Conservation (phyloP, 2,888 invertebrate genomes). For the Philhelius pedissequus region DNA sequence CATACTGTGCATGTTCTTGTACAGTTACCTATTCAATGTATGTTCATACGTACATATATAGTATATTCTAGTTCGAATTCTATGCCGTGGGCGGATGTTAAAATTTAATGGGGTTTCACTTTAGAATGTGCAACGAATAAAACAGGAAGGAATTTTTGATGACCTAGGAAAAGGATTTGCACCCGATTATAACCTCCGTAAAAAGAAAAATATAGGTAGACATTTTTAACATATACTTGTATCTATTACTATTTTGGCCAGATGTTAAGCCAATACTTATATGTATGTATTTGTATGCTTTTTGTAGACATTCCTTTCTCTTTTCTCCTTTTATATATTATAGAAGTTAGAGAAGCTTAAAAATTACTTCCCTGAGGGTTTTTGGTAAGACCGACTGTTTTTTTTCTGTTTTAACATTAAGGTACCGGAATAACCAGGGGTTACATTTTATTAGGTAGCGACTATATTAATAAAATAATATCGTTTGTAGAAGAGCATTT, state of each 20-base stretch:
- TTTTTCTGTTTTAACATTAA: background rate
- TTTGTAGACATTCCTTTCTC: background rate
- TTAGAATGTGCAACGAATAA: constrained; percentile 31
- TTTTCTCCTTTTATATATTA: background rate
- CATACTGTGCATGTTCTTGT: too few species aligned
- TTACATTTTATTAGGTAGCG: background rate
- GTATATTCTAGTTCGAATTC: background rate
- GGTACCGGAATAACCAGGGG: background rate
- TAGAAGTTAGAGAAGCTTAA: background rate
- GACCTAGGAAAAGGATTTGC: constrained; percentile 46
- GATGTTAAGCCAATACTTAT: background rate
- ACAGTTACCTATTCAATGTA: background rate
- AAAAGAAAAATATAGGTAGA: background rate
- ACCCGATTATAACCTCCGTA: constrained; percentile 20
- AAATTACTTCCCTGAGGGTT: background rate
- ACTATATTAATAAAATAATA: background rate
- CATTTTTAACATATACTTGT: background rate
- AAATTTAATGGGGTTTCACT: constrained; percentile 37
- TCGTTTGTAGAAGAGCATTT: background rate
- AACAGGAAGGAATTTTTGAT: constrained; percentile 33
- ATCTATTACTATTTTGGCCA: background rate
- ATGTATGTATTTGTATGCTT: background rate
- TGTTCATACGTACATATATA: too few species aligned
- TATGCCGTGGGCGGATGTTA: constrained; percentile 36
- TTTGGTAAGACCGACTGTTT: background rate